Conservation (phyloP, 2,113 vertebrate genomes). For the Ailurus styani region DNA sequence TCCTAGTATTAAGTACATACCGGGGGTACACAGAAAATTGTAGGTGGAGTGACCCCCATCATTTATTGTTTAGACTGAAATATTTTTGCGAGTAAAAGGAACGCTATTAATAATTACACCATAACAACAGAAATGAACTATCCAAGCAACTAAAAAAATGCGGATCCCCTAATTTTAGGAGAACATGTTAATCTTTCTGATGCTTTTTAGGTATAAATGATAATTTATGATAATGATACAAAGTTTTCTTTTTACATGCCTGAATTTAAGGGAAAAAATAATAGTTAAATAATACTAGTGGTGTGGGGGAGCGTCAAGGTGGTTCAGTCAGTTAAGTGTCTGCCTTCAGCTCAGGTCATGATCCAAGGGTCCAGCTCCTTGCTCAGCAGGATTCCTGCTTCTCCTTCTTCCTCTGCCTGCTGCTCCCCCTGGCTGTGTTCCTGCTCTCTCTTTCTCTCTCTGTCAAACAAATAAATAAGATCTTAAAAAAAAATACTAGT, state of each 20-base stretch:
- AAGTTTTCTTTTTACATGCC: conserved; percentile 7
- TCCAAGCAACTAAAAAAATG: neutral
- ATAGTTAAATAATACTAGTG: neutral
- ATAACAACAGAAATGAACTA: neutral
- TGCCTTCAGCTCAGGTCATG: neutral
- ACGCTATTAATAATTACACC: neutral
- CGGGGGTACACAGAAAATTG: neutral
- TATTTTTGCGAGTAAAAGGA: neutral
- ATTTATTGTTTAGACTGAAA: neutral
- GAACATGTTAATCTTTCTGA: neutral
- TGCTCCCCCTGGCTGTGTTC: too few species aligned
- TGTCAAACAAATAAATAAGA: too few species aligned
- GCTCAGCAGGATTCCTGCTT: too few species aligned
- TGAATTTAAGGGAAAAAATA: neutral
- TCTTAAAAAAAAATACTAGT: neutral
- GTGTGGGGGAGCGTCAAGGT: neutral
- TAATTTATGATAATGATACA: neutral
- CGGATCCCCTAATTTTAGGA: neutral
- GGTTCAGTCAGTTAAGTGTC: too few species aligned
- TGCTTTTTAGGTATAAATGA: neutral
- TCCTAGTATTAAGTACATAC: neutral
- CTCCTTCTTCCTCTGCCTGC: too few species aligned
- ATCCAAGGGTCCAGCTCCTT: too few species aligned
- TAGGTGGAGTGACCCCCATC: neutral
- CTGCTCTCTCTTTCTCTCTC: too few species aligned